Percentiles rank a stretch among this genome's conserved stretches.
Conservation (phyloP, 2,888 invertebrate species). For the Muscina levida region DNA sequence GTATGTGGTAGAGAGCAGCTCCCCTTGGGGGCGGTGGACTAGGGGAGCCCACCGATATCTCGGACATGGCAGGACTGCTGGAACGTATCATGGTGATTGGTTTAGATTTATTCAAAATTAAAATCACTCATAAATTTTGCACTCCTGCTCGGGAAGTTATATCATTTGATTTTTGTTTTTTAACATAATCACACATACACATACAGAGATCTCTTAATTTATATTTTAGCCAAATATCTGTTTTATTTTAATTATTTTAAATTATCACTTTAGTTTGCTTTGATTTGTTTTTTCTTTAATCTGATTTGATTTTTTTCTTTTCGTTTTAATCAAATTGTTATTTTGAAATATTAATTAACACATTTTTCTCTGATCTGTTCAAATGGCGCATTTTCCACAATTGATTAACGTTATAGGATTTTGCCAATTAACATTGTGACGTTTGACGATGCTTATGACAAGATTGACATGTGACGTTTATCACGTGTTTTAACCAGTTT, state of each 20-base stretch:
- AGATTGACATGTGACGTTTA: neutral
- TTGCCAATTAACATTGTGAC: constrained; percentile 6
- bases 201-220: no score
- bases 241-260: constrained; percentile 9
- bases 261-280: constrained; percentile 4
- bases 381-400: no score
- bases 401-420: neutral
- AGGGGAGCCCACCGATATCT: constrained; percentile 80
- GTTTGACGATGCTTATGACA: neutral
- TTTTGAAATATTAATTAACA: neutral
- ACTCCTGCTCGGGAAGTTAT: no score
- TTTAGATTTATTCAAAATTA: neutral
- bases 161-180: no score
- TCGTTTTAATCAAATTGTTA: neutral
- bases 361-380: no score
- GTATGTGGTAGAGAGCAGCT: neutral
- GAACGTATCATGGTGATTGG: constrained; percentile 75
- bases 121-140: neutral
- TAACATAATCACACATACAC: no score
- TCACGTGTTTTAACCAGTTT: constrained; percentile 26
- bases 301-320: neutral
- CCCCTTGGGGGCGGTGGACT: constrained; percentile 76
- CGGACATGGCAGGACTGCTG: constrained; percentile 78
- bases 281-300: neutral
- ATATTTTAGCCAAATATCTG: constrained; percentile 26